Conservation (phyloP, 2,888 invertebrate species). For the Sphinx pinastri region DNA sequence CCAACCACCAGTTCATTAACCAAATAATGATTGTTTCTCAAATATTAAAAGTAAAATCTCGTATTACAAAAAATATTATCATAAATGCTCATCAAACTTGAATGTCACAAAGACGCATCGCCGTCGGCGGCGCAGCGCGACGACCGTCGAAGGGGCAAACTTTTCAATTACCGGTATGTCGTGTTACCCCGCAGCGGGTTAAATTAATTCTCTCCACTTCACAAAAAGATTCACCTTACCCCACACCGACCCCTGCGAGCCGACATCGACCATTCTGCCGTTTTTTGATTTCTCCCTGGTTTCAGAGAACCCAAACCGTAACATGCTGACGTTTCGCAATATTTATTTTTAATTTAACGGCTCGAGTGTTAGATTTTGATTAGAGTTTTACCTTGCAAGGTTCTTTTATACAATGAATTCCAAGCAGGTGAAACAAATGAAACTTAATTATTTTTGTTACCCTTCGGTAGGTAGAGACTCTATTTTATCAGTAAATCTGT, state of each 20-base stretch:
- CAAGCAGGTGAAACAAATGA: constrained; percentile 1
- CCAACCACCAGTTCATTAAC: not conserved
- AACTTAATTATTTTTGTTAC: constrained; percentile 16
- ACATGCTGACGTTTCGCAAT: constrained; percentile 83
- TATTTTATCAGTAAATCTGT: not conserved
- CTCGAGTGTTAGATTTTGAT: constrained; percentile 75
- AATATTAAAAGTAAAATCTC: not conserved
- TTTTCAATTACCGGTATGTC: constrained; percentile 83
- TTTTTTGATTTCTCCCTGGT: constrained; percentile 67
- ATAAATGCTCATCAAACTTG: constrained; percentile 49
- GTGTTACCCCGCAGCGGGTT: constrained; percentile 84
- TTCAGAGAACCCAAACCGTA: constrained; percentile 65
- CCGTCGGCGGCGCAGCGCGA: constrained; percentile 53
- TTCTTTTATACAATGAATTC: constrained; percentile 2
- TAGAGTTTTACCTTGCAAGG: constrained; percentile 56
- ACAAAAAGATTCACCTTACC: constrained; percentile 83
- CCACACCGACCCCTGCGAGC: constrained; percentile 64
- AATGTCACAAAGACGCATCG: constrained; percentile 62
- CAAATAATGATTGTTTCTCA: not conserved
- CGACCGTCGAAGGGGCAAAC: constrained; percentile 77
- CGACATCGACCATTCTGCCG: constrained; percentile 66
- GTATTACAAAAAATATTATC: constrained; percentile 32
- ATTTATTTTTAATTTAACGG: constrained; percentile 84
- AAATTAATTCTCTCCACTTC: constrained; percentile 84
- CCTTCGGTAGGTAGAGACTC: not conserved